These are phyloP conservation scores for Syritta pipiens DNA, from an alignment of 2,888 invertebrate species.

Conservation along the genomic window DNA sequence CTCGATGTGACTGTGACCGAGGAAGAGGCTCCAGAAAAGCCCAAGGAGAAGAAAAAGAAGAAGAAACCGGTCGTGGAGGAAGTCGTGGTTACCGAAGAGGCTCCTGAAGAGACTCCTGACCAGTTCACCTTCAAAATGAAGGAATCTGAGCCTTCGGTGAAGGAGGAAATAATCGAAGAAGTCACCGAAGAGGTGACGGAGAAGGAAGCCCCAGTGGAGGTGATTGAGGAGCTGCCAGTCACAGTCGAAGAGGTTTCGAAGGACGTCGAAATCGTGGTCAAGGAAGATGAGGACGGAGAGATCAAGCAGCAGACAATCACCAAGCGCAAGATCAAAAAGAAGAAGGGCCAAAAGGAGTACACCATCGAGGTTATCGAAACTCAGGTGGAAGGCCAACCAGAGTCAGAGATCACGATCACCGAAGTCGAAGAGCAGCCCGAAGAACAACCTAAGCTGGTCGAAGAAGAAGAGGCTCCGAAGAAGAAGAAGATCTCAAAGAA, in stretches of 20 bases:
- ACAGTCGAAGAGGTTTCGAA: constrained; percentile 67
- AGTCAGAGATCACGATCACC: constrained; percentile 76
- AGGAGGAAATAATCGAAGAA: constrained; percentile 63
- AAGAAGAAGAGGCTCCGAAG: constrained; percentile 58
- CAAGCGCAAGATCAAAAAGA: constrained; percentile 75
- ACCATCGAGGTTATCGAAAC: constrained; percentile 79
- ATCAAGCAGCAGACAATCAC: constrained; percentile 77
- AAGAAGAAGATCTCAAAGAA: constrained; percentile 72
- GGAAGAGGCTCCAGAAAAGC: constrained; percentile 67
- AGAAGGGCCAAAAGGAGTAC: constrained; percentile 78
- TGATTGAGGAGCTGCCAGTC: constrained; percentile 56
- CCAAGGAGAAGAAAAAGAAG: constrained; percentile 73
- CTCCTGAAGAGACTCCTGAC: constrained; percentile 71
- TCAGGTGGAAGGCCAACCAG: constrained; percentile 77
- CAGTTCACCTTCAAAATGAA: constrained; percentile 72
- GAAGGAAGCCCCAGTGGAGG: constrained; percentile 26
- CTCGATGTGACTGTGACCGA: constrained; percentile 70
- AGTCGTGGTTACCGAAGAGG: constrained; percentile 73
- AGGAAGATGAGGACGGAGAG: constrained; percentile 74
- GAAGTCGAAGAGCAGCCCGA: constrained; percentile 68
- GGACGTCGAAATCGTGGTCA: constrained; percentile 58
- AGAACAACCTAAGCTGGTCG: constrained; percentile 69
- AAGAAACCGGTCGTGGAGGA: constrained; percentile 74
- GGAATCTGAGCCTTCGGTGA: constrained; percentile 70
- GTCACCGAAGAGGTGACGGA: constrained; percentile 60